A percentile compares a stretch with the other conserved stretches of the same genome.
phyloP scores from a whole-genome alignment of 1,140 invertebrate species.

The Anadara kagoshimensis region DNA sequence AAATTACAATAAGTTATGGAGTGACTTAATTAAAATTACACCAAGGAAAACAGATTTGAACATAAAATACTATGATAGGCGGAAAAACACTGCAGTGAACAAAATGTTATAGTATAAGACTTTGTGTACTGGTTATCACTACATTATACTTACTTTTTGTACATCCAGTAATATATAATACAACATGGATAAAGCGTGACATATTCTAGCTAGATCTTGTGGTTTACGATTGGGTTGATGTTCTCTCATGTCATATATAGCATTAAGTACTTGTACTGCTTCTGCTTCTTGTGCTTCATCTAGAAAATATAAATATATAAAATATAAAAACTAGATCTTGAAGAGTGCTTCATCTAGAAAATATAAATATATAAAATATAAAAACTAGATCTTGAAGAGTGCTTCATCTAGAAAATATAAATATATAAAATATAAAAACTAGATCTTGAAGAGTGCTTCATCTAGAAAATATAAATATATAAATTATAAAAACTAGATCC shows the following conservation, averaged over 20 bases:
- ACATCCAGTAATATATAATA: conserved; percentile 68
- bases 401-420: no score
- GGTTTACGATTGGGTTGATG: conserved; percentile 58
- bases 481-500: no score
- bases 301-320: conserved; percentile 38
- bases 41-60: no score
- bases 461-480: no score
- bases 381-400: background rate
- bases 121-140: background rate
- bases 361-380: background rate
- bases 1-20: no score
- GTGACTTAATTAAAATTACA: no score
- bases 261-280: conserved; percentile 70
- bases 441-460: no score
- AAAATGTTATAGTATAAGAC: no score
- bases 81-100: no score
- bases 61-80: no score
- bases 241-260: conserved; percentile 71
- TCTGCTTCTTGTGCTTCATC: conserved; percentile 73
- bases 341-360: background rate
- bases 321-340: background rate
- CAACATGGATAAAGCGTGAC: conserved; percentile 70
- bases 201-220: conserved; percentile 62
- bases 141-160: conserved; percentile 58
- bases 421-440: no score